These are phyloP conservation scores for Corythornis madagascariensis DNA, from an alignment of 2,113 vertebrate genomes.

Conservation along the genomic window DNA sequence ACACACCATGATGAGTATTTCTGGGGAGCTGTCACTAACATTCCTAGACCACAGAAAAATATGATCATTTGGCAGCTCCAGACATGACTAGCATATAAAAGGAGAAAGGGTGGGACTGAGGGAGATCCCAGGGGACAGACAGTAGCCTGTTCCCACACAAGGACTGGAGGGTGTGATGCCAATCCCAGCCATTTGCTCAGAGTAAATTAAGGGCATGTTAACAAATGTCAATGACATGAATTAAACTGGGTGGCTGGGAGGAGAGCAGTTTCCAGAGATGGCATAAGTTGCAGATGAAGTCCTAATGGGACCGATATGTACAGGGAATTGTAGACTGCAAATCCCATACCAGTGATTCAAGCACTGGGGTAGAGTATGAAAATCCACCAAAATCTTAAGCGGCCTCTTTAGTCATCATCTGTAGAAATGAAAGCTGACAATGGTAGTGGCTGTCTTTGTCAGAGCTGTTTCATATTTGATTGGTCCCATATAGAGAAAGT, in stretches of 20 bases:
- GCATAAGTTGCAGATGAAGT: neutral
- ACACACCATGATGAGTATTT: neutral
- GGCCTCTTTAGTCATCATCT: neutral
- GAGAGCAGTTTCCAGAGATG: neutral
- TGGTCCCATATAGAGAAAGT: neutral
- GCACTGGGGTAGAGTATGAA: neutral
- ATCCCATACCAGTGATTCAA: neutral
- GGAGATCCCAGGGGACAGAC: constrained; percentile 16
- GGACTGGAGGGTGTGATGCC: neutral
- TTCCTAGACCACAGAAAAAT: neutral
- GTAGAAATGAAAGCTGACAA: neutral
- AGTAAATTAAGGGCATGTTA: neutral
- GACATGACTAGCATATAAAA: constrained; percentile 8
- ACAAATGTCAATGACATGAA: neutral
- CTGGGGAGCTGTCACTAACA: neutral
- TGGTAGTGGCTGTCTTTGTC: neutral
- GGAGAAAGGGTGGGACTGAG: neutral
- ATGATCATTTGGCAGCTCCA: neutral
- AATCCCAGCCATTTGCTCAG: neutral
- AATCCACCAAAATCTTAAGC: neutral
- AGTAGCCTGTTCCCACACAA: constrained; percentile 26
- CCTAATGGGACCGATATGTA: neutral
- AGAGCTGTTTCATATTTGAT: neutral
- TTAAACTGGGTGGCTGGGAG: neutral
- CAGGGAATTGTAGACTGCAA: neutral